phyloP scores from a whole-genome alignment of 2,797 vertebrate species.

The Numenius phaeopus region DNA sequence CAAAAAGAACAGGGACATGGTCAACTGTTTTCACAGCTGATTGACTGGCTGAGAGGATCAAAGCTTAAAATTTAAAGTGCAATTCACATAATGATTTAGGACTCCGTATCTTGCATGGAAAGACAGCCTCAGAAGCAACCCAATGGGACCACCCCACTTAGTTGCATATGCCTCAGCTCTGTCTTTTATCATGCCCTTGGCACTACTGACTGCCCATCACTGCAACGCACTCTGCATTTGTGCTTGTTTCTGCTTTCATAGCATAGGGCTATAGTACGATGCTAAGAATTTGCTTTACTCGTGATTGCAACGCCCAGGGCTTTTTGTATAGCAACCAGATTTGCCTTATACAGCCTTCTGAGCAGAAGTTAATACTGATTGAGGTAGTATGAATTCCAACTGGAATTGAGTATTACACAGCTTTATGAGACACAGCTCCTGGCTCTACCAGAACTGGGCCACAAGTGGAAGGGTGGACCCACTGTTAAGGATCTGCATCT shows the following conservation, averaged over 20 bases:
- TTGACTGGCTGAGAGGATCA: not conserved
- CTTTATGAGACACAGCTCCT: not conserved
- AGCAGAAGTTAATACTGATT: not conserved
- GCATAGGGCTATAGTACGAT: accelerated
- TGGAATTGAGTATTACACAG: not conserved
- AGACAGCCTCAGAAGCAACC: not conserved
- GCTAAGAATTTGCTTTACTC: not conserved
- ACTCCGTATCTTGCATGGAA: not conserved
- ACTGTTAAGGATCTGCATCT: not conserved
- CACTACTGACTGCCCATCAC: not conserved
- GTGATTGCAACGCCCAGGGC: not conserved
- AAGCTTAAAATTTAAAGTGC: not conserved
- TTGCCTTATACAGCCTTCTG: not conserved
- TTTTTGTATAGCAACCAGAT: not conserved
- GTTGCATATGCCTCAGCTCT: not conserved
- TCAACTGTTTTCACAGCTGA: not conserved
- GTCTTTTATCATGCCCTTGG: not conserved
- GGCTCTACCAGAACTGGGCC: not conserved
- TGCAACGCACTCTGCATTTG: not conserved
- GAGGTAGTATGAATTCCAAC: not conserved
- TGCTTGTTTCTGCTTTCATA: not conserved
- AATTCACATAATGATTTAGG: not conserved
- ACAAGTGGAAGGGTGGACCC: not conserved
- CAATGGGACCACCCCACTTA: not conserved
- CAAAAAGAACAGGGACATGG: not conserved